phyloP scores from a whole-genome alignment of 1,140 invertebrate species.

The Heterodera schachtii region DNA sequence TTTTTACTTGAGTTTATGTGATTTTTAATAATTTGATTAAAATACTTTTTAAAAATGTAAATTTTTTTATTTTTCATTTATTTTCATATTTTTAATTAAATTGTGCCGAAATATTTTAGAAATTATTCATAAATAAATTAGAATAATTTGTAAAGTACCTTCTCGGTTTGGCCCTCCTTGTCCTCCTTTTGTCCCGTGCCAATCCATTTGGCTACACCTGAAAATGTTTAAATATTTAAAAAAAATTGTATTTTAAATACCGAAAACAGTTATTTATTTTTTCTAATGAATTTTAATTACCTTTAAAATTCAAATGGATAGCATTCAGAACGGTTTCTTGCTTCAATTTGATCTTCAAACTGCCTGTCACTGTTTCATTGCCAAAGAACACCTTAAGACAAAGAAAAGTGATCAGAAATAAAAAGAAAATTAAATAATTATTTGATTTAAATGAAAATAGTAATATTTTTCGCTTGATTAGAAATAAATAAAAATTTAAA shows the following conservation, averaged over 20 bases:
- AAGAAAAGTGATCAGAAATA: background rate
- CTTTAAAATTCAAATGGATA: constrained; percentile 55
- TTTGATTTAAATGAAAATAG: no score
- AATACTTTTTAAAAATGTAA: no score
- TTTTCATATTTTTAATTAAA: no score
- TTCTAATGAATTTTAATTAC: constrained; percentile 16
- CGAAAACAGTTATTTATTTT: constrained; percentile 2
- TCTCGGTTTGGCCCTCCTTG: constrained; percentile 37
- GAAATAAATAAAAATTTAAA: no score
- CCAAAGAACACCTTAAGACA: constrained; percentile 40
- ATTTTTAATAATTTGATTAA: no score
- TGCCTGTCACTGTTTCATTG: constrained; percentile 49
- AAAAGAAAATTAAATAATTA: no score
- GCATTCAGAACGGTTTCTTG: constrained; percentile 47
- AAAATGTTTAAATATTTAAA: constrained; percentile 15
- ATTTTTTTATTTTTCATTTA: no score
- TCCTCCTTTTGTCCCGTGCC: constrained; percentile 24
- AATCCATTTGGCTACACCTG: constrained; percentile 2
- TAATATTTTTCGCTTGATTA: no score
- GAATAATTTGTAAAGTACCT: constrained; percentile 19
- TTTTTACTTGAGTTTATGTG: no score
- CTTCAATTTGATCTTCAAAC: constrained; percentile 48
- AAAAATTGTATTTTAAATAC: background rate
- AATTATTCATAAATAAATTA: background rate
- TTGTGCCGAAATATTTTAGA: background rate